phyloP scores from a whole-genome alignment of 2,888 invertebrate species.

The Dryococelus australis region DNA sequence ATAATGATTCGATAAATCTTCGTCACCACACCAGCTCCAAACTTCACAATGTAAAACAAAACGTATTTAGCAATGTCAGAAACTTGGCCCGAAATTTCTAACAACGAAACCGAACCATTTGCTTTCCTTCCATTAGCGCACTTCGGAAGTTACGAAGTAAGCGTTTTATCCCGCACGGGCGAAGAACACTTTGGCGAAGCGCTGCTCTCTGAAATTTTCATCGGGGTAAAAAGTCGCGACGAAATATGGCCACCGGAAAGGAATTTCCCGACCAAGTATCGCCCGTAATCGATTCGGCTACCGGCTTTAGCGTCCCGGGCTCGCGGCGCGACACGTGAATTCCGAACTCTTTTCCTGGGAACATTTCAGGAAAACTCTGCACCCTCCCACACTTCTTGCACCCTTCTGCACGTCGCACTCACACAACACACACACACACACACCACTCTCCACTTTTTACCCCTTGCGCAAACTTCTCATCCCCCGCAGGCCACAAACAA shows the following conservation, averaged over 20 bases:
- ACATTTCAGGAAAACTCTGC: not conserved
- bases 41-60: too few relatives aligned
- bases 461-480: too few relatives aligned
- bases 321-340: not conserved
- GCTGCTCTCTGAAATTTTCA: not conserved
- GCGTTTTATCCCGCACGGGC: not conserved
- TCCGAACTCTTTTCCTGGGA: not conserved
- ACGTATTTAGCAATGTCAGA: too few relatives aligned
- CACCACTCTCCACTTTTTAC: not conserved
- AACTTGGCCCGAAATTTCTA: too few relatives aligned
- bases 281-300: constrained; percentile 9
- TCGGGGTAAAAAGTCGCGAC: not conserved
- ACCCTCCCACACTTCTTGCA: not conserved
- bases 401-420: too few relatives aligned
- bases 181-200: not conserved
- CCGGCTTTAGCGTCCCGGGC: not conserved
- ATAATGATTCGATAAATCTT: too few relatives aligned
- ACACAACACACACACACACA: not conserved
- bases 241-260: not conserved
- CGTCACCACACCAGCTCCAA: too few relatives aligned
- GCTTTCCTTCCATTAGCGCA: not conserved
- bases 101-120: too few relatives aligned
- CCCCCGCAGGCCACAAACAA: not conserved
- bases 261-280: constrained; percentile 4
- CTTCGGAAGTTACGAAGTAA: not conserved